phyloP scores from a whole-genome alignment of 64 coral and sea anemone species.

The Orbicella faveolata region DNA sequence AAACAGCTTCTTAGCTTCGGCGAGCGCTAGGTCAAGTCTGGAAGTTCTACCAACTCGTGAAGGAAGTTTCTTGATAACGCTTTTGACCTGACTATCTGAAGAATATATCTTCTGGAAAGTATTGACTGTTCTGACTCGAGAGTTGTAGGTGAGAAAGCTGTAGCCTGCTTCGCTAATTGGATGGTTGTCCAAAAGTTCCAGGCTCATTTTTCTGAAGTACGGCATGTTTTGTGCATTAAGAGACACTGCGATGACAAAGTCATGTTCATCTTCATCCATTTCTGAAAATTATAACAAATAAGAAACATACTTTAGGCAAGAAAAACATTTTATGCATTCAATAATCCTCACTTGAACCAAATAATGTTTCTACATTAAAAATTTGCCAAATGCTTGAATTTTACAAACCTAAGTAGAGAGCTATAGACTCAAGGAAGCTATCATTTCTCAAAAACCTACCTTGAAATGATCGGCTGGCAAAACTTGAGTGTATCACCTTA shows the following conservation, averaged over 20 bases:
- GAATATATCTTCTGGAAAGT: constrained; percentile 30
- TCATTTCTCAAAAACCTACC: no score
- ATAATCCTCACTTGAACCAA: no score
- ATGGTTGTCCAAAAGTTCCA: constrained; percentile 30
- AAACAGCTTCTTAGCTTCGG: constrained; percentile 63
- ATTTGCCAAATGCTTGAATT: no score
- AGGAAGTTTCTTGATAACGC: background rate
- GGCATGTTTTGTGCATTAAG: constrained; percentile 7
- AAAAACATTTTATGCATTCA: no score
- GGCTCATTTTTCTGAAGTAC: constrained; percentile 9
- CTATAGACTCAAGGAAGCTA: no score
- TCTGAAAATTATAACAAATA: background rate
- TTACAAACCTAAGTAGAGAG: background rate
- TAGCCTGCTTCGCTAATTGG: constrained; percentile 14
- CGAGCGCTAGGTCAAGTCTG: constrained; percentile 51
- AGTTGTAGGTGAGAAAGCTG: constrained; percentile 28
- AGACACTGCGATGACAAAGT: constrained; percentile 23
- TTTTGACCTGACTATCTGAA: constrained; percentile 22
- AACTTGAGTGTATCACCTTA: no score
- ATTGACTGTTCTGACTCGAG: background rate
- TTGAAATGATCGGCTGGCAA: no score
- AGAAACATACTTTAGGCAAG: background rate
- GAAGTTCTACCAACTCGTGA: background rate
- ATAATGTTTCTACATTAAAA: background rate
- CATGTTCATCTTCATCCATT: background rate